Evolutionary conservation across 2,888 invertebrate genomes (phyloP).

Genomic region (Drosophila flavopinicola): DNA sequence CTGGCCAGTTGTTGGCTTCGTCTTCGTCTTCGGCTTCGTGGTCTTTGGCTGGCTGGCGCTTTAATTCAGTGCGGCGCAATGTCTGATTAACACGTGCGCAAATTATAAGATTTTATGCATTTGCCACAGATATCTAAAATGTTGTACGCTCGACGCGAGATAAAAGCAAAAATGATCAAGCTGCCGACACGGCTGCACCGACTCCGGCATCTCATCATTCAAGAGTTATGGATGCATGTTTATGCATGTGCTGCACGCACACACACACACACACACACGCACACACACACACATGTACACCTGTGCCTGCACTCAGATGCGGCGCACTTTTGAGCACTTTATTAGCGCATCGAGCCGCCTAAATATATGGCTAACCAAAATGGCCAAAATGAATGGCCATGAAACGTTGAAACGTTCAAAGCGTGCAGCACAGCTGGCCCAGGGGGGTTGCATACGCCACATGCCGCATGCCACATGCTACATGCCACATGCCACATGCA

Average conservation of each 20-base stretch:
- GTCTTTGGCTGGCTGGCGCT: slow-evolving; percentile 27
- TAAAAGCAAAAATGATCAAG: slow-evolving; percentile 74
- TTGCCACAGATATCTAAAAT: slow-evolving; percentile 76
- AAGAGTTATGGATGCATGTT: slow-evolving; percentile 69
- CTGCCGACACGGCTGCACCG: slow-evolving; percentile 56
- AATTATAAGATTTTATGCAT: slow-evolving; percentile 81
- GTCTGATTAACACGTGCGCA: slow-evolving; percentile 81
- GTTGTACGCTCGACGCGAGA: slow-evolving; percentile 55
- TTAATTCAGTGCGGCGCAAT: slow-evolving; percentile 55
- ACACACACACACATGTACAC: slow-evolving; percentile 16
- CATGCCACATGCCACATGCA: slow-evolving; percentile 5
- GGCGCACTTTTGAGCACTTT: slow-evolving; percentile 56
- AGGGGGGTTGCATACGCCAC: slow-evolving; percentile 6
- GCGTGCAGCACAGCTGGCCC: slow-evolving; percentile 49
- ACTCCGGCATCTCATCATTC: slow-evolving; percentile 52
- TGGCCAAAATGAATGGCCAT: slow-evolving; percentile 61
- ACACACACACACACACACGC: slow-evolving; percentile 39
- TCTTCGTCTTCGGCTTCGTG: neutral
- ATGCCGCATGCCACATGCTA: neutral
- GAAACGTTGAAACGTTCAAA: slow-evolving; percentile 43
- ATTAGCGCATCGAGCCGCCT: slow-evolving; percentile 61
- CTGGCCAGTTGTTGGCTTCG: slow-evolving; percentile 15
- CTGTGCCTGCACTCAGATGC: slow-evolving; percentile 7
- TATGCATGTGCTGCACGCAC: slow-evolving; percentile 71
- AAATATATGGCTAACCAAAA: slow-evolving; percentile 62